Conservation (phyloP, 2,797 vertebrate species). For the Dendrocincla fuliginosa region DNA sequence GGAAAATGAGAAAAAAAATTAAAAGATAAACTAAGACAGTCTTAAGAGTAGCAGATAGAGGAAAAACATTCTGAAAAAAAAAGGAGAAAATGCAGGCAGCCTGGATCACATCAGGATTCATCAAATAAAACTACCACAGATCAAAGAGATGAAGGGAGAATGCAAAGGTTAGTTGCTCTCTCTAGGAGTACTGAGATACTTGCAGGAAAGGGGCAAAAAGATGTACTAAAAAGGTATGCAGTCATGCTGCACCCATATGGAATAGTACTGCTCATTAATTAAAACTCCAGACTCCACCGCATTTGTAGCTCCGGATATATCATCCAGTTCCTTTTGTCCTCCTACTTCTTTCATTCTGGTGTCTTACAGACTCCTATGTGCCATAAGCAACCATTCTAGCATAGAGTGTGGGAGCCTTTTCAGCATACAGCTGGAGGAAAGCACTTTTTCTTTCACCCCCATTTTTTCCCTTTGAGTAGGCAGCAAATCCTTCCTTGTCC, state of each 20-base stretch:
- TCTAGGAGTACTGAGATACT: not conserved
- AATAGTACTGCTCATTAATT: not conserved
- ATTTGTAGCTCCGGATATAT: not conserved
- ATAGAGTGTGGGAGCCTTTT: not conserved
- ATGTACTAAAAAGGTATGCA: not conserved
- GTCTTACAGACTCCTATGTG: not conserved
- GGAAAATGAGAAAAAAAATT: rapidly evolving
- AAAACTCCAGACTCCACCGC: not conserved
- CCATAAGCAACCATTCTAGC: not conserved
- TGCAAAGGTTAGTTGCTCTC: not conserved
- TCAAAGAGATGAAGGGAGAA: not conserved
- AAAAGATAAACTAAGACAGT: rapidly evolving
- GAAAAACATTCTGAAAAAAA: not conserved
- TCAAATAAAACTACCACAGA: not conserved
- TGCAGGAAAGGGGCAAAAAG: not conserved
- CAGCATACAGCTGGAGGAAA: not conserved
- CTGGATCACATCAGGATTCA: not conserved
- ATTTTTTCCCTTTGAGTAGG: not conserved
- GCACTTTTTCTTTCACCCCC: not conserved
- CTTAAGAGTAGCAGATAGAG: not conserved
- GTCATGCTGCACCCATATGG: not conserved
- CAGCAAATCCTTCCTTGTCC: not conserved
- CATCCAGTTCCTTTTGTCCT: not conserved
- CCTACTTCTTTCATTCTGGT: not conserved
- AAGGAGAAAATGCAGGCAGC: not conserved